Evolutionary conservation across 2,888 invertebrate species (phyloP), one percentile per base, ranked within the genome.

Genomic region (Stictocephala bisonia): DNA sequence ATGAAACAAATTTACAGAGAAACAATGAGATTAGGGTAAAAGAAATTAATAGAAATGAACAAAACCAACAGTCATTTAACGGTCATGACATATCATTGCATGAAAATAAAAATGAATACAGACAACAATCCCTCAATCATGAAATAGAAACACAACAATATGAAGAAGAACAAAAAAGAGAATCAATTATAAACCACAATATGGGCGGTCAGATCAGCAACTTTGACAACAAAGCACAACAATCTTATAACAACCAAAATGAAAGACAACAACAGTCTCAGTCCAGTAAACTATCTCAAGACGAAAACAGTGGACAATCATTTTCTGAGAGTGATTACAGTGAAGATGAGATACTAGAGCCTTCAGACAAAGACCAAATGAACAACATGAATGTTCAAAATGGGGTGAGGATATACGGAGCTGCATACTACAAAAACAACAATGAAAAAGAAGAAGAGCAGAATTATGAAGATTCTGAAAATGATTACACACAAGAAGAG

Each of bases 401-500:
- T 29, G 66, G 35, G 11, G 68, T 68, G 50, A 48, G 56, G 53
- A 26, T 50, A 27, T 60, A 31, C 29, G 41, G 51, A 31, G 13
- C 20, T 26, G 15, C 58, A 3, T 58, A 58, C 13, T 72, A 41
- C 22, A 71, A 18, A 31, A 20, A 50, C n/a, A 15, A 18, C 3
- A 26, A 18, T 40, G 69, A 69, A 7, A 31, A 35, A 60, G 67
- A 67, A 11, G 73, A 75, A 9, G 77, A 78, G 44, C 76, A 76
- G 6, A 75, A 76, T 41, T 72, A 67, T 50, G 79, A 80, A 48
- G 79, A 80, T 69, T 76, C 76, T 67, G 77, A 77, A 56, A 76
- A 73, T 22, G 78, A 79, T 35, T 75, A 77, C 27, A 66, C 78
- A 31, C 79, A 79, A 11, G 79, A 79, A 56, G 76, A 77, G 48